Base-by-base conservation (phyloP, 2,797 vertebrate genomes). In the Margarornis squamiger region DNA sequence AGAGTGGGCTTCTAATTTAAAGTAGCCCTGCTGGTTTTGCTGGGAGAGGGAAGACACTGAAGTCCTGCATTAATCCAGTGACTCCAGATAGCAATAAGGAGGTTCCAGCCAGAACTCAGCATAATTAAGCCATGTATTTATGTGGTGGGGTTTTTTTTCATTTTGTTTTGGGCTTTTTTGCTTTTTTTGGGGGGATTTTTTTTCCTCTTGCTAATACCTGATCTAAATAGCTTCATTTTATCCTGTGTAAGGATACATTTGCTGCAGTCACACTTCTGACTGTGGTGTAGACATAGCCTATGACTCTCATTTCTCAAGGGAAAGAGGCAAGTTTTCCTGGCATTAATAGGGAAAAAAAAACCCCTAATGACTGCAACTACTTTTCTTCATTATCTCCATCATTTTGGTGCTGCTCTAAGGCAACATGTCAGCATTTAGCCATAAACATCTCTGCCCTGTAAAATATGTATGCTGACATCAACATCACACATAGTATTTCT, bases 21-120 rank as follows among this genome's bases (percentile, higher is more conserved):
- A 95, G 59, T 52, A 71, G 59, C 18, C 83, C 86, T 71, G 90
- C 61, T 97, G 93, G 10, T 88, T 94, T 94, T 45, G 81, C 70
- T 89, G 77, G 74, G 71, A 66, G 46, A 29, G 43, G 45, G 71
- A 49, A 82, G 88, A 82, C 59, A 76, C 6, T 46, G 67, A 79
- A 74, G 27, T 34, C 10, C 38, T 76, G 71, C 39, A 73, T 92
- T 86, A 82, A 63, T 79, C 48, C 41, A 17, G 46, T n/a, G 41
- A 67, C 48, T n/a, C 39, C 51, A 79, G 62, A 12, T 82, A 89
- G 7, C 74, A 85, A 39, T 76, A 78, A 62, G 70, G 58, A 88
- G 11, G 39, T 66, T 91, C 46, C 66, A 95, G 62, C 12, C 46
- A 79, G 51, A 45, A 34, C 20, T 62, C 22, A 14, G 62, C 39